Percentiles rank a stretch among this genome's conserved stretches.
Evolutionary conservation across 2,888 invertebrate species (phyloP).

Genomic region (Onthophagus sagittarius): DNA sequence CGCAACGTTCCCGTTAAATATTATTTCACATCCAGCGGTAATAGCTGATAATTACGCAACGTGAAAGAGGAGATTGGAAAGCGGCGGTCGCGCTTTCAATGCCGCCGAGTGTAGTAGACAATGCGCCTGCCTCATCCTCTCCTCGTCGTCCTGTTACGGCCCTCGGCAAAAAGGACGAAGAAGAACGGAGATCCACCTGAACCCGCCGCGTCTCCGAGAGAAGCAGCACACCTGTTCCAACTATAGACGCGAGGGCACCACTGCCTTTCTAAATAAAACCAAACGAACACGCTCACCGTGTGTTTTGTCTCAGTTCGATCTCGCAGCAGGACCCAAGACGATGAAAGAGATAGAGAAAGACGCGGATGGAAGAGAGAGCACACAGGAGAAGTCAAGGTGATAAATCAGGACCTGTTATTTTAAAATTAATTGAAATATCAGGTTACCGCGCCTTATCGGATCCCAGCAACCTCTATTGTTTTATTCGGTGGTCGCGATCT

Average conservation of each 20-base stretch:
- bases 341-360: conserved; percentile 52
- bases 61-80: background rate
- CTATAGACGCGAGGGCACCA: conserved; percentile 36
- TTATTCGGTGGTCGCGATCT: conserved; percentile 33
- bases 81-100: background rate
- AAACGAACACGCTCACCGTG: conserved; percentile 18
- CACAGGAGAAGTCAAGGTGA: conserved; percentile 37
- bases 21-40: background rate
- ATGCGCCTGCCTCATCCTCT: background rate
- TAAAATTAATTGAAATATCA: conserved; percentile 48
- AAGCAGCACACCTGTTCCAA: conserved; percentile 26
- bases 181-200: conserved; percentile 24
- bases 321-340: conserved; percentile 22
- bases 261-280: conserved; percentile 29
- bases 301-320: conserved; percentile 14
- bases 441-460: conserved; percentile 41
- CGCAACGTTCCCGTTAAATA: background rate
- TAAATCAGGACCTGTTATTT: conserved; percentile 45
- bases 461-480: conserved; percentile 36
- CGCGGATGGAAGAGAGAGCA: conserved; percentile 37
- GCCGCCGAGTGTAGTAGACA: conserved; percentile 7
- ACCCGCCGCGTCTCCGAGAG: background rate
- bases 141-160: background rate
- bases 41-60: background rate
- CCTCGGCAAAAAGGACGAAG: background rate